Base-by-base conservation (phyloP, 2,797 vertebrate genomes). In the Tamandua tetradactyla region DNA sequence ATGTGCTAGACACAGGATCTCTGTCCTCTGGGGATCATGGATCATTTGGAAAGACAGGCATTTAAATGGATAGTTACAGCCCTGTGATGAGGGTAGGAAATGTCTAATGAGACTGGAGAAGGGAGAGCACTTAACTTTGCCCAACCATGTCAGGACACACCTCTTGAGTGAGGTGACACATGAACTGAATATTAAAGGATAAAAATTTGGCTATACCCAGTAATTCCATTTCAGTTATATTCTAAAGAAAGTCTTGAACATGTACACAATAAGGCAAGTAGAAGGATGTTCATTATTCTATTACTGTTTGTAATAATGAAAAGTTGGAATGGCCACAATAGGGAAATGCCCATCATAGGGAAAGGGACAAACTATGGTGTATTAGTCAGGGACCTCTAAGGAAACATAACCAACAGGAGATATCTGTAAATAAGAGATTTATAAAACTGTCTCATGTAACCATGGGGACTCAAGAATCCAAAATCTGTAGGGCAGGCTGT, bases 361-460 rank as follows among this genome's bases (percentile, higher is more conserved):
- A 92, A 94, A 59, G 78, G 71, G 82, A 61, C 80, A 84, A 71
- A 27, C 17, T 40, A 72, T 55, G 47, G n/a, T n/a, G n/a, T n/a
- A n/a, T n/a, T n/a, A n/a, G n/a, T n/a, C n/a, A n/a, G n/a, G n/a
- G n/a, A n/a, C n/a, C n/a, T n/a, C n/a, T n/a, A n/a, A n/a, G n/a
- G n/a, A n/a, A n/a, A n/a, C n/a, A n/a, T n/a, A n/a, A n/a, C n/a
- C n/a, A n/a, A n/a, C n/a, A n/a, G n/a, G n/a, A n/a, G n/a, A n/a
- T n/a, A n/a, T n/a, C n/a, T n/a, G n/a, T n/a, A n/a, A n/a, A n/a
- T n/a, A n/a, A n/a, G n/a, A n/a, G n/a, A n/a, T n/a, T n/a, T n/a
- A n/a, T n/a, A n/a, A n/a, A n/a, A n/a, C n/a, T n/a, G n/a, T n/a
- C n/a, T n/a, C n/a, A n/a, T n/a, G n/a, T n/a, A n/a, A n/a, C n/a